phyloP scores from a whole-genome alignment of 92 coral and sea anemone species.

The Metridium senile region DNA sequence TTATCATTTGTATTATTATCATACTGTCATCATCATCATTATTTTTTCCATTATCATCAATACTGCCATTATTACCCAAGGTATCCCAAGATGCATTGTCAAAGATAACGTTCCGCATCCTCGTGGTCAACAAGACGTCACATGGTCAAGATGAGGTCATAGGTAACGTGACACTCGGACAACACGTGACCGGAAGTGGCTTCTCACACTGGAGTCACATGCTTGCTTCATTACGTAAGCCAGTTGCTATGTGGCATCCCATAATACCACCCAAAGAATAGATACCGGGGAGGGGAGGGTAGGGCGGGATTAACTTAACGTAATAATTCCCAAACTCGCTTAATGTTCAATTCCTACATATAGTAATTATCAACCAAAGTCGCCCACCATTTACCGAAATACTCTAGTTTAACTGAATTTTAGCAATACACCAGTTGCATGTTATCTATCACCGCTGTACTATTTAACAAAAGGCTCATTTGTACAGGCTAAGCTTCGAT shows the following conservation, averaged over 20 bases:
- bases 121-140: constrained; percentile 88
- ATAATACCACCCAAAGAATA: constrained; percentile 59
- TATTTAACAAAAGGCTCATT: too few species aligned
- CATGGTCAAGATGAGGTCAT: constrained; percentile 90
- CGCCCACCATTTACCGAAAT: too few species aligned
- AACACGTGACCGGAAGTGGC: constrained; percentile 87
- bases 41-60: background rate
- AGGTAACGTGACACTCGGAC: constrained; percentile 90
- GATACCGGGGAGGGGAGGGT: too few species aligned
- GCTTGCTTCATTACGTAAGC: constrained; percentile 86
- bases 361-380: too few species aligned
- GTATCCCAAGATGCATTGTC: constrained; percentile 89
- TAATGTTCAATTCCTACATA: too few species aligned
- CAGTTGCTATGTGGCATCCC: constrained; percentile 99
- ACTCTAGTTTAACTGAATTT: too few species aligned
- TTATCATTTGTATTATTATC: background rate
- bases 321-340: too few species aligned
- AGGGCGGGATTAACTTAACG: too few species aligned
- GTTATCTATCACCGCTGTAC: too few species aligned
- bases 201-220: constrained; percentile 97
- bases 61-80: too few species aligned
- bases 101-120: constrained; percentile 73
- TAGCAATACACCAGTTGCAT: too few species aligned
- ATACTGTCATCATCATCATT: background rate
- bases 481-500: too few species aligned